Evolutionary conservation across 1,140 invertebrate species (phyloP).

Genomic region (Zaprionus nigranus): DNA sequence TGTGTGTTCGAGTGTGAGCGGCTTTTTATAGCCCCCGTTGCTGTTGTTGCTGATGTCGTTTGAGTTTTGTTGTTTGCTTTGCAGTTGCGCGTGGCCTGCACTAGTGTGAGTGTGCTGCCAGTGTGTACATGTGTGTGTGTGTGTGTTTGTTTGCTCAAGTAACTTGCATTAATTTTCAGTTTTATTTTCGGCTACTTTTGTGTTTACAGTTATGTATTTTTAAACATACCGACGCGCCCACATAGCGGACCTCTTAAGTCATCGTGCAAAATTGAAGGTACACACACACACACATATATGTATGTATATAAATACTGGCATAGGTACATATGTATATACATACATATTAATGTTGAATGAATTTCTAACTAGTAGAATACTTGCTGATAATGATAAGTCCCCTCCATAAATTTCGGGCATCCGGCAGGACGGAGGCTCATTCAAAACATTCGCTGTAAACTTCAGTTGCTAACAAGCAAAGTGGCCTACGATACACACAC

Average conservation of each 20-base stretch:
- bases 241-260: conserved; percentile 38
- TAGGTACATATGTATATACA: no score
- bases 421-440: conserved; percentile 6
- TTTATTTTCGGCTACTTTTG: conserved; percentile 51
- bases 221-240: conserved; percentile 36
- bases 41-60: conserved; percentile 49
- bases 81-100: conserved; percentile 68
- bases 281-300: not conserved
- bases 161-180: conserved; percentile 51
- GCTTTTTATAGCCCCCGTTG: conserved; percentile 50
- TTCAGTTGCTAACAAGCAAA: conserved; percentile 2
- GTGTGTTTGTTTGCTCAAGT: conserved; percentile 53
- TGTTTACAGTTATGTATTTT: conserved; percentile 49
- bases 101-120: conserved; percentile 34
- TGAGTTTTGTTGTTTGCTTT: conserved; percentile 61
- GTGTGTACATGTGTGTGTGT: not conserved
- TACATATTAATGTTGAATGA: not conserved
- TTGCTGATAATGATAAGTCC: conserved; percentile 14
- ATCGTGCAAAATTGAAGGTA: conserved; percentile 11
- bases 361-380: not conserved
- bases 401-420: conserved; percentile 17
- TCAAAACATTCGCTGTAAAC: conserved; percentile 16
- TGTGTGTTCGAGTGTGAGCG: conserved; percentile 19
- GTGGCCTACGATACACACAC: conserved; percentile 1
- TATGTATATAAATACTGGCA: not conserved